phyloP scores from a whole-genome alignment of 1,140 invertebrate species.

The Muscidifurax raptorellus region DNA sequence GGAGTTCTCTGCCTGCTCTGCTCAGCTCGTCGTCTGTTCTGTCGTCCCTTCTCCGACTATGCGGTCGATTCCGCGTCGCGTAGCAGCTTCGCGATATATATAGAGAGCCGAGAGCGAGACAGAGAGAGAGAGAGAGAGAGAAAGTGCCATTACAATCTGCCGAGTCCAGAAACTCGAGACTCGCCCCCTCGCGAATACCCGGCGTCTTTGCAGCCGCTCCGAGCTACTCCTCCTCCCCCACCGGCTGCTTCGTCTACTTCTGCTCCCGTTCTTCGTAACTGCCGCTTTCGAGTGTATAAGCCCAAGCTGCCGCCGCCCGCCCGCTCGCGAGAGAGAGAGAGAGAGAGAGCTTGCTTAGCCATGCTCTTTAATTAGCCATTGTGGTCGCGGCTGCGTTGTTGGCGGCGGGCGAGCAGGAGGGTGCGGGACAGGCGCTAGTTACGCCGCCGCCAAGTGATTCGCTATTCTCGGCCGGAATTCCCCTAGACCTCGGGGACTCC shows the following conservation, averaged over 20 bases:
- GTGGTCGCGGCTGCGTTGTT: constrained; percentile 39
- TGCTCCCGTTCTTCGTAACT: not conserved
- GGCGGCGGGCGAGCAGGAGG: not conserved
- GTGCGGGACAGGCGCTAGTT: constrained; percentile 13
- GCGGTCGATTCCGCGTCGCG: constrained; percentile 13
- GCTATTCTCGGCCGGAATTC: not conserved
- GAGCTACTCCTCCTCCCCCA: not conserved
- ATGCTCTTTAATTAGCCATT: constrained; percentile 61
- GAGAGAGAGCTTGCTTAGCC: constrained; percentile 45
- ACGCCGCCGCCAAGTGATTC: not conserved
- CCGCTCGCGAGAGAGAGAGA: not conserved
- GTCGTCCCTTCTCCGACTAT: not conserved
- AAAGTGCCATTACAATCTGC: constrained; percentile 44
- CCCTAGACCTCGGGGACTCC: not conserved
- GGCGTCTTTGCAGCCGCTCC: not conserved
- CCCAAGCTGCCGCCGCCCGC: not conserved
- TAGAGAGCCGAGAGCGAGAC: no score
- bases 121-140: not conserved
- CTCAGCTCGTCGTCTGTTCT: not conserved
- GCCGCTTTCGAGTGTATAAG: constrained; percentile 33
- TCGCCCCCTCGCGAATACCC: constrained; percentile 21
- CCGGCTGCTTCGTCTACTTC: not conserved
- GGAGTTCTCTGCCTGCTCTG: not conserved
- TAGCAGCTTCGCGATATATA: not conserved
- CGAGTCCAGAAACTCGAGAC: constrained; percentile 48